Percentiles rank a stretch among this genome's conserved stretches.
Conservation (phyloP, 2,113 vertebrate genomes). For the Gallinago jamesoni region DNA sequence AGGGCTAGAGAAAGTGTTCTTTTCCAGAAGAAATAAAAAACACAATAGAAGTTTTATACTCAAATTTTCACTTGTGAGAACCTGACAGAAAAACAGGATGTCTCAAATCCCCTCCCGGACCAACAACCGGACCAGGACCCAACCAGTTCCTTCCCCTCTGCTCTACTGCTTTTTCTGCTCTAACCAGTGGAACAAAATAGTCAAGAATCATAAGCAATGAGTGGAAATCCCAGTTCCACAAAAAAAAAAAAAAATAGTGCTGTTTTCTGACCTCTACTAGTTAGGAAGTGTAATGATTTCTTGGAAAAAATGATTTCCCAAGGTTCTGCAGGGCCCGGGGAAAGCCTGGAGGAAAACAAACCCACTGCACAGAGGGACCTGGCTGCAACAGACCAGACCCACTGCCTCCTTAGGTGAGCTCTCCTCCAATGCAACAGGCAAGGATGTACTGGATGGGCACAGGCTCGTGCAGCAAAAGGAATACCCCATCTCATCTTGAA, state of each 20-base stretch:
- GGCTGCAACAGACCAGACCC: background rate
- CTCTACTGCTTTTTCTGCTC: background rate
- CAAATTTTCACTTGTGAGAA: background rate
- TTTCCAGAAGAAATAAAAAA: background rate
- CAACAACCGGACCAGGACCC: no score
- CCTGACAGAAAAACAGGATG: no score
- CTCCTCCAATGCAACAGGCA: background rate
- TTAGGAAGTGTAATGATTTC: background rate
- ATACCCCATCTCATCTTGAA: background rate
- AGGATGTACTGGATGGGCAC: background rate
- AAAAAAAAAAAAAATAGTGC: background rate
- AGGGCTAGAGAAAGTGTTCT: background rate
- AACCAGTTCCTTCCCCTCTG: background rate
- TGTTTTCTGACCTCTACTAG: background rate
- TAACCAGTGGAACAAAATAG: background rate
- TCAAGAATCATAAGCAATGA: background rate
- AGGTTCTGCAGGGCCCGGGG: background rate
- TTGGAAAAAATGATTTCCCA: background rate
- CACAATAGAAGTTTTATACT: background rate
- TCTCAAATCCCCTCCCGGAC: no score
- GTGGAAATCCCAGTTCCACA: background rate
- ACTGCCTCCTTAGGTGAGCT: background rate
- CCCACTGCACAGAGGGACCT: background rate
- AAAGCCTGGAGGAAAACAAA: background rate
- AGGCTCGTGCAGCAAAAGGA: background rate